Percentiles rank a stretch among this genome's conserved stretches.
Conservation (phyloP, 2,888 invertebrate species). For the Macrophya annulata region DNA sequence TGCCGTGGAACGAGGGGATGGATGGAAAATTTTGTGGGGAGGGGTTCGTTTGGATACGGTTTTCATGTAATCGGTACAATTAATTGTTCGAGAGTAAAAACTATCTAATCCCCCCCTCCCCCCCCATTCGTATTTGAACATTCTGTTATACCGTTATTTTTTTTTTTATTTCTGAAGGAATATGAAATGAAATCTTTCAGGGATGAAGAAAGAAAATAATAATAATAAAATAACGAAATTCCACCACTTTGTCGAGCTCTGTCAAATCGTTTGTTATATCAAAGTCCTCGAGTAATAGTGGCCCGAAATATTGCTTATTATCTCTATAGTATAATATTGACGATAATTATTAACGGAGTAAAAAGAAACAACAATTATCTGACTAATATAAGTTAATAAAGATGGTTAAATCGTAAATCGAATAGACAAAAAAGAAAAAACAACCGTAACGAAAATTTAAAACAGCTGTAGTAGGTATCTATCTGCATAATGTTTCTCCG, state of each 20-base stretch:
- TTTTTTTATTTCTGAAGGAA: too few species aligned
- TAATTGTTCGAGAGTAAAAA: constrained; percentile 41
- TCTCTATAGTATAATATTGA: background rate
- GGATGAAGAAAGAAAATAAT: background rate
- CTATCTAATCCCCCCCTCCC: background rate
- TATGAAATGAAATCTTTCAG: too few species aligned
- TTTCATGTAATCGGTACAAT: constrained; percentile 62
- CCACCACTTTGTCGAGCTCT: constrained; percentile 44
- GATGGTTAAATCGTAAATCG: too few species aligned
- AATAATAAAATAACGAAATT: background rate
- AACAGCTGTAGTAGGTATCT: background rate
- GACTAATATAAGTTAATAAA: background rate
- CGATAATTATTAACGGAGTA: background rate
- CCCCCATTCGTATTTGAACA: background rate
- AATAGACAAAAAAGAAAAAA: background rate
- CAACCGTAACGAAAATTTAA: background rate
- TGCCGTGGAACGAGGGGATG: constrained; percentile 51
- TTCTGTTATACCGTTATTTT: background rate
- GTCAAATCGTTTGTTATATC: constrained; percentile 32
- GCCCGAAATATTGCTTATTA: background rate
- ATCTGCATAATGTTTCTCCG: background rate
- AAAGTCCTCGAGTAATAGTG: constrained; percentile 38
- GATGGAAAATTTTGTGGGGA: constrained; percentile 65
- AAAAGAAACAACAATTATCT: background rate
- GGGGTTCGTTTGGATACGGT: constrained; percentile 68